A percentile compares a stretch with the other conserved stretches of the same genome.
phyloP scores from a whole-genome alignment of 2,113 vertebrate species.

The Microtus ochrogaster region DNA sequence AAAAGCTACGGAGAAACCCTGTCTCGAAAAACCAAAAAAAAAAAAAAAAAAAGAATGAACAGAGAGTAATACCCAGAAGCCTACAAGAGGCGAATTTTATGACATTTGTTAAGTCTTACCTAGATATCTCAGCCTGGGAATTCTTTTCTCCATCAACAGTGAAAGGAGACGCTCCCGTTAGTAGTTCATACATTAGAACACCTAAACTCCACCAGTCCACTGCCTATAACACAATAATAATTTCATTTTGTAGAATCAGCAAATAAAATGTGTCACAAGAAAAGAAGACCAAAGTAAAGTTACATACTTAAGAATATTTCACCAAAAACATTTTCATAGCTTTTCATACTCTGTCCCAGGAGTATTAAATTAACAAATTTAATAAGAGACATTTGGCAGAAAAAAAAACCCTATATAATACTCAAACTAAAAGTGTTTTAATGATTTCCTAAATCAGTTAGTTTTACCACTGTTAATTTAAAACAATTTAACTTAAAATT shows the following conservation, averaged over 20 bases:
- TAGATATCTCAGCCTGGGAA: constrained; percentile 97
- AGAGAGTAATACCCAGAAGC: neutral
- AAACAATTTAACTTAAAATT: neutral
- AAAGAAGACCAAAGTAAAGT: constrained; percentile 31
- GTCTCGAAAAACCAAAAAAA: too few species aligned
- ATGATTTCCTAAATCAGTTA: constrained; percentile 37
- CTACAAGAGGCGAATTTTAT: neutral
- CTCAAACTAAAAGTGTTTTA: neutral
- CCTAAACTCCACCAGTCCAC: constrained; percentile 99
- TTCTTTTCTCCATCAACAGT: constrained; percentile 98
- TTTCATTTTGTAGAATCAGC: constrained; percentile 22
- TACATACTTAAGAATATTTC: constrained; percentile 32
- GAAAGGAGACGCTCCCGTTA: constrained; percentile 98
- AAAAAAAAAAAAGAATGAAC: too few species aligned
- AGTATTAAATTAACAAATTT: constrained; percentile 27
- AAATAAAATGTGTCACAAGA: constrained; percentile 28
- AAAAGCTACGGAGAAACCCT: too few species aligned
- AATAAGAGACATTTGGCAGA: neutral
- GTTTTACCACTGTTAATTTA: constrained; percentile 24
- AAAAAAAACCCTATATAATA: neutral
- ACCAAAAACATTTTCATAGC: neutral
- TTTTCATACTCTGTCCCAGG: constrained; percentile 37
- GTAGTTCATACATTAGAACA: constrained; percentile 97
- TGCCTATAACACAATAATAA: constrained; percentile 88
- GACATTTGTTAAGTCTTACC: constrained; percentile 85